phyloP scores from a whole-genome alignment of 2,797 vertebrate species.

The Myiothlypis chrysogaster region DNA sequence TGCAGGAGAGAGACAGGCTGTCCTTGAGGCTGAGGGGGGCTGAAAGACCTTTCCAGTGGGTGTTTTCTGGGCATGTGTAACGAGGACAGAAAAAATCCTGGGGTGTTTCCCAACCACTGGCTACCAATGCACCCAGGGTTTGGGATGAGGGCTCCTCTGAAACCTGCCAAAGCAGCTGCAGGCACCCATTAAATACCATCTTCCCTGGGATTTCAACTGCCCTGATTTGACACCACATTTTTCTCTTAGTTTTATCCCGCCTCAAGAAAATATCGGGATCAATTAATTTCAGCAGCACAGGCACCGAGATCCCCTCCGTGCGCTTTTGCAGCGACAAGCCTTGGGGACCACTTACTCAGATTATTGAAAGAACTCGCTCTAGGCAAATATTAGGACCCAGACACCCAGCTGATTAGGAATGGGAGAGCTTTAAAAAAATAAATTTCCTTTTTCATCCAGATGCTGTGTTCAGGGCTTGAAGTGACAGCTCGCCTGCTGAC shows the following conservation, averaged over 20 bases:
- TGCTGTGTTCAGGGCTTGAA: neutral
- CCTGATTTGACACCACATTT: neutral
- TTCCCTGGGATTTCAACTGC: neutral
- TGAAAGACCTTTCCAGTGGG: neutral
- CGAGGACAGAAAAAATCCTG: neutral
- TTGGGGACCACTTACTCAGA: neutral
- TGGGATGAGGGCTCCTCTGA: neutral
- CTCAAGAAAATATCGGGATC: neutral
- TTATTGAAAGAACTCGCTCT: neutral
- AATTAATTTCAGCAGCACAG: neutral
- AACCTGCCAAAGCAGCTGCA: neutral
- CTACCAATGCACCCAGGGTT: neutral
- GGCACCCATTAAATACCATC: neutral
- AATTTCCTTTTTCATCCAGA: neutral
- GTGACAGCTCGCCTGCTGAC: neutral
- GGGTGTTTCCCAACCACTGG: neutral
- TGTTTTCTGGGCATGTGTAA: neutral
- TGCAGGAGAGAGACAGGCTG: neutral
- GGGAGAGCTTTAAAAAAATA: neutral
- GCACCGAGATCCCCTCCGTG: neutral
- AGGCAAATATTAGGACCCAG: neutral
- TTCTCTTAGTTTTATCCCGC: neutral
- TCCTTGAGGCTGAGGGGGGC: neutral
- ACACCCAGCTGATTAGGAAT: neutral
- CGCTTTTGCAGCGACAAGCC: accelerated